Conservation (phyloP, 2,113 vertebrate genomes). For the Cephalopholis sonnerati region DNA sequence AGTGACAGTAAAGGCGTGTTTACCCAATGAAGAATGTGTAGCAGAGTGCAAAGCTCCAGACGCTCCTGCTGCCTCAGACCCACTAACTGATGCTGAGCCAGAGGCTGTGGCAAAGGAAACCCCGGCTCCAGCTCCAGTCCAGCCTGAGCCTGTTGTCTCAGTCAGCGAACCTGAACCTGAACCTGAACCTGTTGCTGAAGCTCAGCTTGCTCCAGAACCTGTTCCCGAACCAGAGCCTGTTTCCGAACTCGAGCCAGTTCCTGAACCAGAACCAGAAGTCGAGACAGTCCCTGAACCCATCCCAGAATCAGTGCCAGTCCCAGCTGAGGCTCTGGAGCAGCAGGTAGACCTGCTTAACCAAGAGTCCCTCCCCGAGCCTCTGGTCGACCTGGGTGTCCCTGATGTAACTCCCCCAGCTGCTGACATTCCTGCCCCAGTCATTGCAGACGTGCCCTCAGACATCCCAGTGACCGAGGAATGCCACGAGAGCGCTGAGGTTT, state of each 20-base stretch:
- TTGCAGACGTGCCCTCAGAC: constrained; percentile 21
- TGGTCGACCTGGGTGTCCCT: constrained; percentile 43
- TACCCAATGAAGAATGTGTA: constrained; percentile 43
- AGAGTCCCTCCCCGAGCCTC: constrained; percentile 56
- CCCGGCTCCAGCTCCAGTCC: background rate
- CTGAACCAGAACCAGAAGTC: constrained; percentile 22
- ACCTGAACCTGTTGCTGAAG: background rate
- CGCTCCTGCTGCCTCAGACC: background rate
- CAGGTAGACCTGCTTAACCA: constrained; percentile 35
- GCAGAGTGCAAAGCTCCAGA: constrained; percentile 16
- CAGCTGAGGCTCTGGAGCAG: constrained; percentile 25
- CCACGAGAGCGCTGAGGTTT: constrained; percentile 28
- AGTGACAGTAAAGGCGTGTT: background rate
- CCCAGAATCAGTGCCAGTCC: constrained; percentile 31
- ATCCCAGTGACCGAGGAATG: constrained; percentile 19
- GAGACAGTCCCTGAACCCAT: constrained; percentile 1
- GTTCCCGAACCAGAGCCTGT: constrained; percentile 14
- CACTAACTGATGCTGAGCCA: constrained; percentile 22
- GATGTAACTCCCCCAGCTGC: constrained; percentile 11
- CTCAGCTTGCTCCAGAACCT: background rate
- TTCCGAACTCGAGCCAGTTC: constrained; percentile 24
- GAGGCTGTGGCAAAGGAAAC: constrained; percentile 14
- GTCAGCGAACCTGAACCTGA: background rate
- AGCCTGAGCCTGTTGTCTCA: background rate
- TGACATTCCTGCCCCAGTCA: constrained; percentile 16